phyloP scores from a whole-genome alignment of 2,113 vertebrate genomes.

The Hemichromis elongatus region DNA sequence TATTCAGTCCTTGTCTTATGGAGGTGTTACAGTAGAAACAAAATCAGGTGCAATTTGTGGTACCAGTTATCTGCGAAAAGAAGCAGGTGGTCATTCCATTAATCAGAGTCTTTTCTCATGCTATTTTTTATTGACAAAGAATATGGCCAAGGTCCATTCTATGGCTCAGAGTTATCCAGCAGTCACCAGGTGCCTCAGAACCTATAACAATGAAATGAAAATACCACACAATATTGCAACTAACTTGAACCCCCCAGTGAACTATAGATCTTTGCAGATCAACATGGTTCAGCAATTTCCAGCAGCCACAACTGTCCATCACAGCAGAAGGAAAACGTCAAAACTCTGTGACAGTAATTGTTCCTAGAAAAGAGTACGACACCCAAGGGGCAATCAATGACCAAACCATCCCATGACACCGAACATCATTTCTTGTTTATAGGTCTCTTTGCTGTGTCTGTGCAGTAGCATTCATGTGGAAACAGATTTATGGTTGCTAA shows the following conservation, averaged over 20 bases:
- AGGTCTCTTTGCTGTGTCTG: slow-evolving; percentile 20
- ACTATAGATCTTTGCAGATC: not conserved
- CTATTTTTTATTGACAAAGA: slow-evolving; percentile 36
- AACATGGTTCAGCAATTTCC: slow-evolving; percentile 17
- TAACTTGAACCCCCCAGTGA: not conserved
- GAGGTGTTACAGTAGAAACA: slow-evolving; percentile 59
- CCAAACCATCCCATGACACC: slow-evolving; percentile 49
- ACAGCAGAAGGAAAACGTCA: slow-evolving; percentile 35
- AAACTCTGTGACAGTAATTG: slow-evolving; percentile 40
- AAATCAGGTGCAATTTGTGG: slow-evolving; percentile 34
- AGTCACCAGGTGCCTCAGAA: not conserved
- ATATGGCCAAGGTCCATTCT: slow-evolving; percentile 32
- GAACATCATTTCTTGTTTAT: slow-evolving; percentile 63
- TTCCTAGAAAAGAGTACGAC: slow-evolving; percentile 40
- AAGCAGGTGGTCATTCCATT: slow-evolving; percentile 32
- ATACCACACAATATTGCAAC: not conserved
- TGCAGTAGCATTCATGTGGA: slow-evolving; percentile 39
- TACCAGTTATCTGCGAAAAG: slow-evolving; percentile 31
- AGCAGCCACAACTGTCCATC: slow-evolving; percentile 21
- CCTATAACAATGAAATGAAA: not conserved
- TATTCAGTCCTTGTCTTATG: slow-evolving; percentile 52
- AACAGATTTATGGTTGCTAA: slow-evolving; percentile 67
- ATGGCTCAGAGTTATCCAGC: not conserved
- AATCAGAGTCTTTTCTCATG: slow-evolving; percentile 32
- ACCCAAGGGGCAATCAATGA: slow-evolving; percentile 47